A percentile compares a stretch with the other conserved stretches of the same genome.
phyloP scores from a whole-genome alignment of 2,113 vertebrate genomes.

The Centropus unirufus region DNA sequence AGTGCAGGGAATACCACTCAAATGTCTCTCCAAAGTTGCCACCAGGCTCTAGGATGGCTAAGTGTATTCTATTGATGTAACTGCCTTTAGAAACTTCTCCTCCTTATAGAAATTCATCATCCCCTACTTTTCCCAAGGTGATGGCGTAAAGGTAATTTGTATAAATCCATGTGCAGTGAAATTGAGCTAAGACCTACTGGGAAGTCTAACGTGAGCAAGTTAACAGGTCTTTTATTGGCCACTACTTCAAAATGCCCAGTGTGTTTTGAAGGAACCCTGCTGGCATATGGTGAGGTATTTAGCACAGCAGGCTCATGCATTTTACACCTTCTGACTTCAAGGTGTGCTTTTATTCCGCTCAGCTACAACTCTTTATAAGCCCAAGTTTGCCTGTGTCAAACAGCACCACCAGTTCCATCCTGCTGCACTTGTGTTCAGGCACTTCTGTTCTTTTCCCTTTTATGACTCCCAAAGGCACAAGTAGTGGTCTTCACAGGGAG shows the following conservation, averaged over 20 bases:
- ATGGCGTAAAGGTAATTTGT: not conserved
- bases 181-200: not conserved
- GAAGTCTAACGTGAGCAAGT: not conserved
- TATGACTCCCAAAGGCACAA: fast-evolving
- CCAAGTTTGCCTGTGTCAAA: not conserved
- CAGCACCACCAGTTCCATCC: not conserved
- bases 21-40: not conserved
- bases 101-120: not conserved
- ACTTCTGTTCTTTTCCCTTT: not conserved
- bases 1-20: not conserved
- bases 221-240: not conserved
- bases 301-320: not conserved
- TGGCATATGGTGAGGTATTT: not conserved
- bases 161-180: not conserved
- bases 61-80: not conserved
- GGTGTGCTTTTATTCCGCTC: not conserved
- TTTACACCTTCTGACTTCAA: constrained; percentile 1
- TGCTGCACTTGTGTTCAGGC: not conserved
- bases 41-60: not conserved
- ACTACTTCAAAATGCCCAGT: not conserved
- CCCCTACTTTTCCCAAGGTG: not conserved
- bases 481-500: not conserved
- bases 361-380: not conserved
- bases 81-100: not conserved
- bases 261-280: not conserved